Percentiles rank a stretch among this genome's conserved stretches.
Conservation (phyloP, 2,888 invertebrate species). For the Hydraecia micacea region DNA sequence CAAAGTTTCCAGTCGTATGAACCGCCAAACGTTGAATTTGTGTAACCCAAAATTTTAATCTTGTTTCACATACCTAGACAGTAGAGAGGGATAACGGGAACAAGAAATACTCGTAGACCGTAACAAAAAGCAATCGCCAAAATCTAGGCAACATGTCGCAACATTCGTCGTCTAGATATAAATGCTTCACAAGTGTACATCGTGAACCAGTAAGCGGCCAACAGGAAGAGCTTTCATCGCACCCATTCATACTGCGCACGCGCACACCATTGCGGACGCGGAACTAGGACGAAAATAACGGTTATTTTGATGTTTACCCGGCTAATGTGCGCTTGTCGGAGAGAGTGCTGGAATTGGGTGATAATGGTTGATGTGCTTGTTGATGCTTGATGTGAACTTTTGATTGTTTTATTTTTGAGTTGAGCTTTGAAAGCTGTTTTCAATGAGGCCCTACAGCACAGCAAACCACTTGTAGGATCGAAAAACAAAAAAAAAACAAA, state of each 20-base stretch:
- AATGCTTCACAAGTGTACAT: not conserved
- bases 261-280: conserved; percentile 37
- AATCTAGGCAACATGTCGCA: not conserved
- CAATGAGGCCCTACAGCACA: too few relatives aligned
- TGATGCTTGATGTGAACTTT: not conserved
- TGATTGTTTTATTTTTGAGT: conserved; percentile 5
- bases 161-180: not conserved
- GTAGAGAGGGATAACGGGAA: not conserved
- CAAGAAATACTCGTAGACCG: not conserved
- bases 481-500: not conserved
- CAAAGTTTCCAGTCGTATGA: not conserved
- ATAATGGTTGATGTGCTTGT: conserved; percentile 32
- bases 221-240: conserved; percentile 70
- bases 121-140: not conserved
- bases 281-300: conserved; percentile 41
- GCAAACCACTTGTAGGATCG: not conserved
- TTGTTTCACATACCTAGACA: not conserved
- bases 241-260: conserved; percentile 52
- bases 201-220: conserved; percentile 18
- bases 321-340: conserved; percentile 15
- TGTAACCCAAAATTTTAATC: not conserved
- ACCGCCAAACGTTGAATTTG: not conserved
- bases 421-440: not conserved
- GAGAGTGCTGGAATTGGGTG: conserved; percentile 24
- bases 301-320: conserved; percentile 30